Evolutionary conservation across 2,113 vertebrate species (phyloP), one percentile per base, ranked within the genome.

Genomic region (Coptodon rendalli): DNA sequence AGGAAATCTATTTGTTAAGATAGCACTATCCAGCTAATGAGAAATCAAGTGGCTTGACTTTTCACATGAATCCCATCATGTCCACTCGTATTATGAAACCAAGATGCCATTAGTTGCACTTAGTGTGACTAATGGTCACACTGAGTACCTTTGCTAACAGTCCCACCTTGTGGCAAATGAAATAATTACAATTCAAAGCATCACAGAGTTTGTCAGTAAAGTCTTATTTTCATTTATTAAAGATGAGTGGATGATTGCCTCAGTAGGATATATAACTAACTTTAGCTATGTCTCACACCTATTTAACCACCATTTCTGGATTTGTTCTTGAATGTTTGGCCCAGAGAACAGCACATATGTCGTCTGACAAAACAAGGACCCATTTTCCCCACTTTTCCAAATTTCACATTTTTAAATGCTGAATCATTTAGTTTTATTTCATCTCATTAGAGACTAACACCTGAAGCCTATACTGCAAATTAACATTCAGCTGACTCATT

Each of bases 21-120:
- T 93, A 89, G 92, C 91, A 90, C 90, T 88, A 92, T 93, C 84
- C 82, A 27, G 89, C 93, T 94, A 95, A 96, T 94, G 93, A 94
- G 92, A 91, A 95, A 93, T 93, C 90, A 95, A 93, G 93, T 94
- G 92, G 89, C 88, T 92, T 90, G 91, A 93, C 94, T 94, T 93
- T 92, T 91, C 91, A 94, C 91, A 92, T 89, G 91, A 91, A 94
- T 94, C 89, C 90, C 89, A 91, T 92, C 91, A 89, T 93, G 92
- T 93, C 93, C 86, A 85, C 87, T 93, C 80, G 78, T 91, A 90
- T 91, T 87, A 90, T 91, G 56, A 89, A 93, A 89, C 88, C 85
- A 86, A 80, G 90, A 89, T 88, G 84, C 88, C 91, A 92, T 93
- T 91, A 85, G 87, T 84, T 86, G 73, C 85, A 86, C 89, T 91